Evolutionary conservation across 1,140 invertebrate genomes (phyloP), one percentile per base, ranked within the genome.

Genomic region (Saccostrea echinata): DNA sequence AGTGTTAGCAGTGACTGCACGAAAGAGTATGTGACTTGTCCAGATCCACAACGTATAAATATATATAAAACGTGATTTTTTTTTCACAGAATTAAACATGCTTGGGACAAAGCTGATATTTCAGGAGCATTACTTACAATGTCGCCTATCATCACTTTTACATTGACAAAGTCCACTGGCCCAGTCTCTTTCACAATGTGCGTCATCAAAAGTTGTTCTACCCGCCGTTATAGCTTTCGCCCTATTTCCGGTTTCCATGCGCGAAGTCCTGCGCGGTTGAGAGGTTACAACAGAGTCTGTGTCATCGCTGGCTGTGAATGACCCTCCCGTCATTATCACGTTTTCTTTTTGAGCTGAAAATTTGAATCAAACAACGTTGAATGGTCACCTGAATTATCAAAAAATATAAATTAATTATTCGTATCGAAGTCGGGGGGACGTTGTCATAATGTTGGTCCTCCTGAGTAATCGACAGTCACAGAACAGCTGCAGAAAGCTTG

Each of bases 101-200:
- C 4, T 43, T 43, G 35, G 35, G 9, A 9, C 43, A 8, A n/a
- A 43, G 43, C 43, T 43, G 43, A 43, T 43, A 43, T 43, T 43
- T 43, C 35, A 16, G 43, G 13, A 18, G 43, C n/a, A 11, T 53
- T 3, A 89, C 91, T 89, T 85, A 91, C 91, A 88, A 55, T 86
- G 87, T 85, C 91, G 80, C 57, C 64, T 85, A 64, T 88, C 86
- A 18, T 89, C 88, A 61, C 84, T 84, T 16, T 83, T 43, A 85
- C 90, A 91, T 12, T 71, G 83, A 81, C 89, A 92, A 3, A 92
- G 51, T n/a, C 88, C 89, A 12, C 88, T 80, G 16, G 89, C 84
- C 91, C 92, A 92, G 35, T 90, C 88, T 83, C 90, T 88, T 84
- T 92, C 92, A 83, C 92, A 92, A 81, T 91, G 90, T 9, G 91